These are phyloP conservation scores for Sylvietta virens DNA, from an alignment of 2,113 vertebrate genomes.

Conservation along the genomic window DNA sequence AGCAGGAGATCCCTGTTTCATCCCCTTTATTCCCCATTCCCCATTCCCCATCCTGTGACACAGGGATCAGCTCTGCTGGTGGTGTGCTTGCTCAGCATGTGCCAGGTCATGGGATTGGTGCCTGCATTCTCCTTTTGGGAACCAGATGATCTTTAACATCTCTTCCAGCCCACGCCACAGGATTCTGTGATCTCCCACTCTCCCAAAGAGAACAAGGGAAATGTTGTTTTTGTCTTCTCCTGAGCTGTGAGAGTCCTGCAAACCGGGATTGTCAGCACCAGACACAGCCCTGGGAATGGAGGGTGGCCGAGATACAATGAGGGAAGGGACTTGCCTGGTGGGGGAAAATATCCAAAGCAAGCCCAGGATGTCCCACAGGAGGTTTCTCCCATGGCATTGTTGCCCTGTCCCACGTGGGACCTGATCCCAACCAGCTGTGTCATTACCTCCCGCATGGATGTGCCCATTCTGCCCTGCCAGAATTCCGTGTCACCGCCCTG, in stretches of 20 bases:
- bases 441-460: background rate
- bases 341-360: background rate
- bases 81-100: background rate
- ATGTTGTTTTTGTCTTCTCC: rapidly evolving
- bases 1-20: background rate
- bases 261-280: background rate
- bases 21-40: background rate
- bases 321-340: background rate
- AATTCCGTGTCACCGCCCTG: rapidly evolving
- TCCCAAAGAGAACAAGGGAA: background rate
- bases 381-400: background rate
- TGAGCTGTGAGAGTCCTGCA: background rate
- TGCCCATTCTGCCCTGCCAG: background rate
- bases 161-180: background rate
- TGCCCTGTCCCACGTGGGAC: background rate
- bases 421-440: background rate
- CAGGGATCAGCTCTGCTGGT: background rate
- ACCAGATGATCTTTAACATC: background rate
- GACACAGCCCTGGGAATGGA: background rate
- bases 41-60: background rate
- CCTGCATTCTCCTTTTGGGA: background rate
- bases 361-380: background rate
- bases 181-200: background rate
- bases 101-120: background rate
- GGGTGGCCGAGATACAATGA: rapidly evolving